Base-by-base conservation (phyloP, 53 echinoderm and acorn worm genomes). In the Mesocentrotus franciscanus region DNA sequence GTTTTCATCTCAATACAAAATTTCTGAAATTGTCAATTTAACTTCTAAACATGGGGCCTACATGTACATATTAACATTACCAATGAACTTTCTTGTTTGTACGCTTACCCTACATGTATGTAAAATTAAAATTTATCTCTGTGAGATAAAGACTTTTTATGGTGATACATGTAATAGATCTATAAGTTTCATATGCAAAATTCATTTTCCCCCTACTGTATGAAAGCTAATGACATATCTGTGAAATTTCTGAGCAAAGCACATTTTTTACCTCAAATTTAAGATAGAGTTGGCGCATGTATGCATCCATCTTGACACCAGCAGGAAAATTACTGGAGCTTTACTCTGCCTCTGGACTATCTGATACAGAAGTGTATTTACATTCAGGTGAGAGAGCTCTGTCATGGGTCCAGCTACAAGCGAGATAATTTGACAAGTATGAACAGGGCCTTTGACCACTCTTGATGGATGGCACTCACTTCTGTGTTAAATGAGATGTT, bases 381-480 rank as follows among this genome's bases (percentile, higher is more conserved):
- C 68, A 26, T 24, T 20, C 0, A 7, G 22, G 5, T 68, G 3
- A 68, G 6, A 68, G 18, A 24, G 68, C 68, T 68, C 24, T 68
- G 49, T 49, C 49, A 49, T 7, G 5, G 6, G 49, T 49, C 49
- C 49, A 6, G 49, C 49, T 49, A 49, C 49, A 7, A 27, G 18
- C 8, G 32, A 11, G 30, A 32, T 32, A 30, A 74, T 10, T 32
- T 74, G 1, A 10, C 81, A 39, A 18, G 39, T 81, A 36, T 36
- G 42, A 81, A 36, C 11, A 81, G 42, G 36, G 42, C 42, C 42
- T 39, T 6, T 39, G 42, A 81, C 42, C 42, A 81, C 81, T 81
- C 81, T 90, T 90, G 90, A 90, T 90, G 35, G 58, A 90, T 90
- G 61, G 90, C 59, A 90, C 35, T 60, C 60, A 60, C 90, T 90